A percentile compares a stretch with the other conserved stretches of the same genome.
Conservation (phyloP, 2,888 invertebrate species). For the Laothoe populi region DNA sequence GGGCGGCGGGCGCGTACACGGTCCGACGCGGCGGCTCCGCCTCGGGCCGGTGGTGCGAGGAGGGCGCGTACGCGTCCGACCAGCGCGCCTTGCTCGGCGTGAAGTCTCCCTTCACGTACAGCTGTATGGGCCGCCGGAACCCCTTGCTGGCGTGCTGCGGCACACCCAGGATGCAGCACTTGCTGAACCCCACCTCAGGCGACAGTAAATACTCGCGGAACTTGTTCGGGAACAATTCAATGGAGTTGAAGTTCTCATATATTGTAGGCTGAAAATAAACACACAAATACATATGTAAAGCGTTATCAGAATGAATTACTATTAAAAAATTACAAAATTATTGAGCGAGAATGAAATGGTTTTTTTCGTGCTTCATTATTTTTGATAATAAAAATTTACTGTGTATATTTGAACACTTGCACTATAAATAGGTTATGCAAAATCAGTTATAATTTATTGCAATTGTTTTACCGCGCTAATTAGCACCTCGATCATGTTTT, state of each 20-base stretch:
- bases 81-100: slow-evolving; percentile 86
- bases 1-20: slow-evolving; percentile 78
- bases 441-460: too few relatives aligned
- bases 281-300: too few relatives aligned
- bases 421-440: too few relatives aligned
- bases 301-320: too few relatives aligned
- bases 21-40: slow-evolving; percentile 82
- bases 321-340: too few relatives aligned
- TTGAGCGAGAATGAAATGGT: too few relatives aligned
- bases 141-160: slow-evolving; percentile 94
- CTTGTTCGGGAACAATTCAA: slow-evolving; percentile 95
- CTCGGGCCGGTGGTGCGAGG: slow-evolving; percentile 85
- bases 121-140: slow-evolving; percentile 92
- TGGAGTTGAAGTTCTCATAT: slow-evolving; percentile 92
- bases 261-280: slow-evolving; percentile 89
- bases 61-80: slow-evolving; percentile 87
- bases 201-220: slow-evolving; percentile 97
- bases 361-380: too few relatives aligned
- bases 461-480: too few relatives aligned
- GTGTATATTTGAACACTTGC: too few relatives aligned
- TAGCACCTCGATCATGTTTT: too few relatives aligned
- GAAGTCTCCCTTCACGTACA: slow-evolving; percentile 87
- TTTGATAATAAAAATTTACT: too few relatives aligned
- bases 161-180: slow-evolving; percentile 93
- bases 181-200: slow-evolving; percentile 95